phyloP scores from a whole-genome alignment of 2,113 vertebrate genomes.

The Gnathonemus echidnorhynchus region DNA sequence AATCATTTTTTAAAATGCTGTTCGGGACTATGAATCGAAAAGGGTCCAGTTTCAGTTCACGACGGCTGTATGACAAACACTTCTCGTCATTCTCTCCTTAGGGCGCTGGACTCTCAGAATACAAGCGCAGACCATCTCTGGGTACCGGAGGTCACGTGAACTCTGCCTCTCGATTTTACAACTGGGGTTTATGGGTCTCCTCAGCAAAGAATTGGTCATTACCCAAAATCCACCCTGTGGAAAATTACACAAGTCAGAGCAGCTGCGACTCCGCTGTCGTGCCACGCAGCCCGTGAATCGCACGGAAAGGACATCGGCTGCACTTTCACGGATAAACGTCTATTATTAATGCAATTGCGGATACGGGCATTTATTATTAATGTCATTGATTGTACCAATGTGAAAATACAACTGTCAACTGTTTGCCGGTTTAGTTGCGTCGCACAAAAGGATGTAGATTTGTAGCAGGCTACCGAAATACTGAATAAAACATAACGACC shows the following conservation, averaged over 20 bases:
- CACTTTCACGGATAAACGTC: neutral
- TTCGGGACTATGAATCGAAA: neutral
- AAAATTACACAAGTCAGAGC: neutral
- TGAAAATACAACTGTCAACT: neutral
- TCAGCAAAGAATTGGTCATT: neutral
- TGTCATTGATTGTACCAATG: slow-evolving; percentile 3
- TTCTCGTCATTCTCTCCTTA: neutral
- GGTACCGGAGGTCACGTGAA: neutral
- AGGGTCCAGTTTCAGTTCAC: neutral
- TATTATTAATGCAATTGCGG: neutral
- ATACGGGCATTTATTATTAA: neutral
- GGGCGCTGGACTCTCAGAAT: neutral
- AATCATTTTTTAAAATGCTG: neutral
- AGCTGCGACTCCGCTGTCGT: neutral
- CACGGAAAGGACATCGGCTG: neutral
- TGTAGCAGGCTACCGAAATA: neutral
- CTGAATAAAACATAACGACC: neutral
- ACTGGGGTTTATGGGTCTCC: neutral
- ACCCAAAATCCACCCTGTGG: slow-evolving; percentile 4
- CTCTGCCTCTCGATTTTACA: neutral
- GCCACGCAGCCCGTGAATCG: neutral
- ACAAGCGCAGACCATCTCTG: neutral
- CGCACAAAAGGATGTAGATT: neutral
- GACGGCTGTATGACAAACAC: neutral
- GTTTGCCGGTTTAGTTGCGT: neutral